A percentile compares a stretch with the other conserved stretches of the same genome.
Evolutionary conservation across 1,140 invertebrate genomes (phyloP).

Genomic region (Bemisia tabaci): DNA sequence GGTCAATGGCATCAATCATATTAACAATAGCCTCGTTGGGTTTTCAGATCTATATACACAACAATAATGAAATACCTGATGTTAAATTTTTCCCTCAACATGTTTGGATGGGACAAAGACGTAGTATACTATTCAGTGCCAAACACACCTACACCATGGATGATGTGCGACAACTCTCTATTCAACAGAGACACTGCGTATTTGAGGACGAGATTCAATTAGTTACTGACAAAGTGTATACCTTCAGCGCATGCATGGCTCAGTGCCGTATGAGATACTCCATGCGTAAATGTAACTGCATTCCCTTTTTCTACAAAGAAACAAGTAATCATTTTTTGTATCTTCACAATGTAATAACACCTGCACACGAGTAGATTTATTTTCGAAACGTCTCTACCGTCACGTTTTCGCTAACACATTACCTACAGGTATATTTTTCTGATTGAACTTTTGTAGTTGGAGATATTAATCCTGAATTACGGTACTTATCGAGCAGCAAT

Average conservation of each 20-base stretch:
- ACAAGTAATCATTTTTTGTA: conserved; percentile 18
- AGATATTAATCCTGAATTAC: too few relatives aligned
- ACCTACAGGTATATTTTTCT: too few relatives aligned
- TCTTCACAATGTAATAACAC: too few relatives aligned
- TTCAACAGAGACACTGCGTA: conserved; percentile 48
- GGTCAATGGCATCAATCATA: too few relatives aligned
- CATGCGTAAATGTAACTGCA: conserved; percentile 43
- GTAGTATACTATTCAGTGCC: conserved; percentile 46
- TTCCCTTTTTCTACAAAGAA: conserved; percentile 47
- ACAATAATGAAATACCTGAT: conserved; percentile 47
- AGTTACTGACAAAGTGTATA: conserved; percentile 41
- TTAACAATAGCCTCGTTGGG: too few relatives aligned
- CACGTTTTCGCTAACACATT: too few relatives aligned
- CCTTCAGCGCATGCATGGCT: conserved; percentile 50
- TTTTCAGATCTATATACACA: conserved; percentile 47
- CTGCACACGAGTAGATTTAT: too few relatives aligned
- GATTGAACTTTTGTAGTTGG: too few relatives aligned
- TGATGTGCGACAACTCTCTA: conserved; percentile 46
- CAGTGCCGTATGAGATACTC: conserved; percentile 49
- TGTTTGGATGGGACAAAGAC: conserved; percentile 45
- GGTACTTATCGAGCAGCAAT: too few relatives aligned
- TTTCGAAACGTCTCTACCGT: conserved; percentile 12
- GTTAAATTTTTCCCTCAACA: conserved; percentile 48
- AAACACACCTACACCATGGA: conserved; percentile 57
- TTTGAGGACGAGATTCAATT: conserved; percentile 46